A percentile compares a stretch with the other conserved stretches of the same genome.
Conservation (phyloP, 2,888 invertebrate species). For the Synanthedon myopaeformis region DNA sequence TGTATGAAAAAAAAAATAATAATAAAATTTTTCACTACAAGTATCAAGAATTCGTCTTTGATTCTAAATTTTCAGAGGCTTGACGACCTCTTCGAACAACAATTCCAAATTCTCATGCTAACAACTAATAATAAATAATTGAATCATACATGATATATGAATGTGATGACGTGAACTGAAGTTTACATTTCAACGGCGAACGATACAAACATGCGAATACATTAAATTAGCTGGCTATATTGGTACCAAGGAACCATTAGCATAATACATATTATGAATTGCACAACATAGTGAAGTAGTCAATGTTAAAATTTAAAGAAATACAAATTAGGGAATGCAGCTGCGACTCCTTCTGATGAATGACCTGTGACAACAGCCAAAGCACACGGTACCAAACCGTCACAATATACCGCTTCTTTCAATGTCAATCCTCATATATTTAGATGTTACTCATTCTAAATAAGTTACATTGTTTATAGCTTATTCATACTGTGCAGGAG, state of each 20-base stretch:
- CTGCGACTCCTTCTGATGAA: not conserved
- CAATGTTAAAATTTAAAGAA: not conserved
- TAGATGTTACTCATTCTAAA: not conserved
- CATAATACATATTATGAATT: not conserved
- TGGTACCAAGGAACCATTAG: slow-evolving; percentile 12
- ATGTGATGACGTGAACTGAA: slow-evolving; percentile 2
- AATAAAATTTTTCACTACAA: not conserved
- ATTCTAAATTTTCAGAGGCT: too few species aligned
- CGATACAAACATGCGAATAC: slow-evolving; percentile 6
- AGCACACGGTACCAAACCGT: not conserved
- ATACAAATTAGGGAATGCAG: not conserved
- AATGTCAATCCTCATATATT: not conserved
- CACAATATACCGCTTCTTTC: not conserved
- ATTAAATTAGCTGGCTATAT: slow-evolving; percentile 17
- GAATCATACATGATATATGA: slow-evolving; percentile 14
- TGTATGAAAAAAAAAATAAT: not conserved
- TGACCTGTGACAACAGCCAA: not conserved
- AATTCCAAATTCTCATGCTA: too few species aligned
- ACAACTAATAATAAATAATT: slow-evolving; percentile 11
- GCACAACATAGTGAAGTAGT: not conserved
- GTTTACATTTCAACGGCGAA: slow-evolving; percentile 1
- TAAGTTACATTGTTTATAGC: too few species aligned
- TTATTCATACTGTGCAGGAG: too few species aligned
- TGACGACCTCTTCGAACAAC: too few species aligned
- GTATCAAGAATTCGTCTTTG: too few species aligned